A percentile compares a stretch with the other conserved stretches of the same genome.
Conservation (phyloP, 1,140 invertebrate genomes). For the Bombus terrestris region DNA sequence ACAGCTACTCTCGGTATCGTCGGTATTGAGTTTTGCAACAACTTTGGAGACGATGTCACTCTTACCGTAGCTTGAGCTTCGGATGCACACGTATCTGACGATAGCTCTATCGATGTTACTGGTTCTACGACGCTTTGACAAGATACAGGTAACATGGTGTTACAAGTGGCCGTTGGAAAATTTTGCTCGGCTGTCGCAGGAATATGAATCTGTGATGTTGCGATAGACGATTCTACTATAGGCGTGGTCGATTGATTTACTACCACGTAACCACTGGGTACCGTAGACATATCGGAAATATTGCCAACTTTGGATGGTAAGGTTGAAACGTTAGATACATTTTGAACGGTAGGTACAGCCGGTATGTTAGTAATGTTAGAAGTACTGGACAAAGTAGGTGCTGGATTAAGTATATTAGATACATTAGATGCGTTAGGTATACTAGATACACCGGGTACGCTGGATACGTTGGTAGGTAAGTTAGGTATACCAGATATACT, state of each 20-base stretch:
- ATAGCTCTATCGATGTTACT: constrained; percentile 64
- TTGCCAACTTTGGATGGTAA: constrained; percentile 82
- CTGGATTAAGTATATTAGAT: constrained; percentile 47
- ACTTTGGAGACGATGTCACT: constrained; percentile 59
- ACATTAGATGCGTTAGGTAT: constrained; percentile 3
- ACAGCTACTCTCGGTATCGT: constrained; percentile 78
- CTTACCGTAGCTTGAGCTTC: constrained; percentile 48
- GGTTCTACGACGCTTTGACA: constrained; percentile 62
- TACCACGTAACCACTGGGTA: constrained; percentile 61
- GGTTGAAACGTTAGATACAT: constrained; percentile 64
- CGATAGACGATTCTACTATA: constrained; percentile 49
- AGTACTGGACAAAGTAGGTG: constrained; percentile 66
- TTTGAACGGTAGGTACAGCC: constrained; percentile 59
- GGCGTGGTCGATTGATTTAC: constrained; percentile 62
- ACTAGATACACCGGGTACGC: neutral
- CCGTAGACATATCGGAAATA: constrained; percentile 84
- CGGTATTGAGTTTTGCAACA: constrained; percentile 64
- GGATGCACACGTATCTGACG: constrained; percentile 57
- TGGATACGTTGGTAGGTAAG: constrained; percentile 47
- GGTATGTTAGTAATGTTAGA: constrained; percentile 54
- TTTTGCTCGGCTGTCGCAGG: constrained; percentile 63
- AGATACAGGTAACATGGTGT: constrained; percentile 58
- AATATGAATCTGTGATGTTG: constrained; percentile 65
- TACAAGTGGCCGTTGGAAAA: constrained; percentile 65
- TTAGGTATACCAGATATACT: constrained; percentile 44